phyloP scores from a whole-genome alignment of 2,797 vertebrate genomes.

The Lophotriccus pileatus region DNA sequence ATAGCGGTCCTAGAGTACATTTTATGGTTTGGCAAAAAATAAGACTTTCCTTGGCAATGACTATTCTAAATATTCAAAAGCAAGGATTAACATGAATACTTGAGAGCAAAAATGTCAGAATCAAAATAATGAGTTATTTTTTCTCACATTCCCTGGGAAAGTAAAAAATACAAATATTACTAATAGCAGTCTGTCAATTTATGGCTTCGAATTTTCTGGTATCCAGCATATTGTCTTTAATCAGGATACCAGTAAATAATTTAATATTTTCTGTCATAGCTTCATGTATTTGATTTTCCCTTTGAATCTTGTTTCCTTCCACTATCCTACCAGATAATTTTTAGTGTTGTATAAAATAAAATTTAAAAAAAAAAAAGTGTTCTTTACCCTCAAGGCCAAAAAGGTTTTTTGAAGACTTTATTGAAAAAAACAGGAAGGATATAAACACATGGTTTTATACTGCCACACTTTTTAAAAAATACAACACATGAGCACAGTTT shows the following conservation, averaged over 20 bases:
- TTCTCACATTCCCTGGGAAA: neutral
- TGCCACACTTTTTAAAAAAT: neutral
- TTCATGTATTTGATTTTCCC: neutral
- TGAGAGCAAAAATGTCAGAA: conserved; percentile 2
- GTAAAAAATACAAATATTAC: neutral
- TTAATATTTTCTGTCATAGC: neutral
- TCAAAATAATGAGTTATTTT: conserved; percentile 10
- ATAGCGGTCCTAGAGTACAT: conserved; percentile 9
- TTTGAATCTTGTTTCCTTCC: neutral
- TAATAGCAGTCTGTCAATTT: neutral
- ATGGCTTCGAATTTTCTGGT: neutral
- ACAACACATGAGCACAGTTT: neutral
- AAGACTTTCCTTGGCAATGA: conserved; percentile 28
- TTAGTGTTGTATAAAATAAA: neutral
- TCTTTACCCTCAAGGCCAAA: neutral
- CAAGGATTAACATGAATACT: neutral
- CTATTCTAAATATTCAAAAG: neutral
- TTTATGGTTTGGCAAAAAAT: conserved; percentile 40
- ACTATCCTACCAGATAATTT: neutral
- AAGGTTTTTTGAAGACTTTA: neutral
- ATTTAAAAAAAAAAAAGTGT: neutral
- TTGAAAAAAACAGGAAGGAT: neutral
- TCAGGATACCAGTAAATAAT: neutral
- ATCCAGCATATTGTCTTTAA: neutral
- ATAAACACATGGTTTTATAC: neutral